Percentiles rank a stretch among this genome's conserved stretches.
phyloP scores from a whole-genome alignment of 2,888 invertebrate species.

The Ypsolopha scabrella region DNA sequence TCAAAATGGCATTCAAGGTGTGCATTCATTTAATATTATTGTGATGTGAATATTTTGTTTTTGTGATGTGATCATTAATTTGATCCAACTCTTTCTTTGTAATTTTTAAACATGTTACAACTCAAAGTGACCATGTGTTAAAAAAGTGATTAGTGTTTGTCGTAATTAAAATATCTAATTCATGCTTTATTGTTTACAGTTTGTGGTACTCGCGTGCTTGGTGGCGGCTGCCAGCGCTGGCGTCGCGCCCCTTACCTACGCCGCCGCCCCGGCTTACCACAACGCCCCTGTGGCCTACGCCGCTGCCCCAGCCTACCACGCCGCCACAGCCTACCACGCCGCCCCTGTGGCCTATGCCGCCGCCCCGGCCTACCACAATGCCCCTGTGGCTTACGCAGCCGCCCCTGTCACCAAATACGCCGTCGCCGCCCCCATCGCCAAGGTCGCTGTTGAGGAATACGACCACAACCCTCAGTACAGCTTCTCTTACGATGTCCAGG shows the following conservation, averaged over 20 bases:
- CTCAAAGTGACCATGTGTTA: background rate
- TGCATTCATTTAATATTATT: background rate
- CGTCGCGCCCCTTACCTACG: constrained; percentile 13
- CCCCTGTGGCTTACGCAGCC: constrained; percentile 16
- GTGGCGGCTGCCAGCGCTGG: constrained; percentile 14
- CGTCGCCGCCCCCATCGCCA: too few species aligned
- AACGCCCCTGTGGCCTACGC: too few species aligned
- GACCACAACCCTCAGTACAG: constrained; percentile 67
- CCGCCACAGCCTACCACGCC: constrained; percentile 11
- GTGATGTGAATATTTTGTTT: background rate
- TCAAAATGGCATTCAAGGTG: constrained; percentile 54
- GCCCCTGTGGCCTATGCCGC: constrained; percentile 16
- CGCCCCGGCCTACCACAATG: constrained; percentile 10
- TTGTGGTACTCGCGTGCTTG: constrained; percentile 15
- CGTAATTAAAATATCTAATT: background rate
- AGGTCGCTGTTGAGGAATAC: too few species aligned
- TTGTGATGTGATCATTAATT: too few species aligned
- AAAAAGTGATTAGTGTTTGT: background rate
- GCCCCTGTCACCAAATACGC: constrained; percentile 8
- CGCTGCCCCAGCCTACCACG: constrained; percentile 17
- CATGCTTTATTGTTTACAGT: constrained; percentile 6
- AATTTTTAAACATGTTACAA: too few species aligned
- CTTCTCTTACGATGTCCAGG: constrained; percentile 70
- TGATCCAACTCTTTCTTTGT: too few species aligned
- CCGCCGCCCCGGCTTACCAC: constrained; percentile 31